Evolutionary conservation across 2,888 invertebrate genomes (phyloP), one percentile per base, ranked within the genome.

Genomic region (Hartigia nigra): DNA sequence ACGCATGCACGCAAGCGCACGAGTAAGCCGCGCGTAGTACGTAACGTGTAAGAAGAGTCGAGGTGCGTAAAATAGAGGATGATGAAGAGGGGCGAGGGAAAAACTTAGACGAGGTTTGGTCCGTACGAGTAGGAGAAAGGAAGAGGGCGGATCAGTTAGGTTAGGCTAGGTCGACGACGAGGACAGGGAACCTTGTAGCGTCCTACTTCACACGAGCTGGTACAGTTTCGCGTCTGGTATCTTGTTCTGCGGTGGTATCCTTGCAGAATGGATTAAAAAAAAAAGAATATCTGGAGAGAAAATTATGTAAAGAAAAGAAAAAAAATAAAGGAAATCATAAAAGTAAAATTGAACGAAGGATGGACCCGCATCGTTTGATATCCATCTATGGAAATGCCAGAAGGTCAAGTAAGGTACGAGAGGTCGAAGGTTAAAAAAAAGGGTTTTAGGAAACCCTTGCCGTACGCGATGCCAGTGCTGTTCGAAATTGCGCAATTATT

Each of bases 131-230:
- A 77, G 34, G 32, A 77, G 23, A 55, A 74, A 35, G 23, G 69
- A 70, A 39, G 32, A 70, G 23, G 39, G 39, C 14, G 76, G 69
- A 69, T 72, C 34, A 82, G 82, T 82, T 84, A 83, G 84, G 85
- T 84, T 83, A 83, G 85, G 82, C 83, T 84, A 83, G 84, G 79
- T 81, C 83, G 80, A 81, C 81, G 77, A 79, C 79, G 76, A 80
- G 78, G 81, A 81, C 81, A 81, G 80, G 84, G 82, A 81, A 84
- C 86, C 86, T 86, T 85, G 83, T 81, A 82, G 82, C 84, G 85
- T 84, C 86, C 86, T 85, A 84, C 84, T 55, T 55, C 55, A 23
- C 55, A 23, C 23, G 55, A 55, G 55, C 23, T 55, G 55, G 55
- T 55, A 23, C 55, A 23, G 23, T 23, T 9, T 55, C 23, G 55